Evolutionary conservation across 1,140 invertebrate genomes (phyloP).

Genomic region (Drosophila baimaii): DNA sequence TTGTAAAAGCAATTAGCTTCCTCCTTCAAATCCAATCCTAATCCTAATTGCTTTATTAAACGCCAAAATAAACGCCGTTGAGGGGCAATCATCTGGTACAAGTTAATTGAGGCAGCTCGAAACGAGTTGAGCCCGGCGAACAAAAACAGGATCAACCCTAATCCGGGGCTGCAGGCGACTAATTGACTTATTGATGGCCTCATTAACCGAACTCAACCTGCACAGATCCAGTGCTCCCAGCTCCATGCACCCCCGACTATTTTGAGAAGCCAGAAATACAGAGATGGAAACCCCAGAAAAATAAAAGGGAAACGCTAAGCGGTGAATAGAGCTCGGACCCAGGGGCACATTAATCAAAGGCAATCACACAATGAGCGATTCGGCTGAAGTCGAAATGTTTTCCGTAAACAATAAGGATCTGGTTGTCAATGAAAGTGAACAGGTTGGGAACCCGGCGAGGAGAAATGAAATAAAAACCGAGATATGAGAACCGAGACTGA

Average conservation of each 20-base stretch:
- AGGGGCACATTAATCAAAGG: conserved; percentile 75
- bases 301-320: conserved; percentile 44
- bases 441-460: conserved; percentile 36
- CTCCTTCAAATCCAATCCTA: neutral
- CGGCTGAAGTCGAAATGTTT: conserved; percentile 70
- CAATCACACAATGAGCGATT: conserved; percentile 64
- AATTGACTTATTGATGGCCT: conserved; percentile 79
- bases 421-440: conserved; percentile 75
- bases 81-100: conserved; percentile 21
- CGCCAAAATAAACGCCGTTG: neutral
- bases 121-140: conserved; percentile 29
- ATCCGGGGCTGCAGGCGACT: conserved; percentile 55
- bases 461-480: conserved; percentile 3
- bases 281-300: conserved; percentile 28
- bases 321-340: conserved; percentile 31
- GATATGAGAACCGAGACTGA: conserved; percentile 3
- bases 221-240: conserved; percentile 27
- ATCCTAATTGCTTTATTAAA: conserved; percentile 27
- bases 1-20: neutral
- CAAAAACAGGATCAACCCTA: conserved; percentile 44
- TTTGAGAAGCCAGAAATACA: conserved; percentile 9
- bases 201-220: conserved; percentile 66
- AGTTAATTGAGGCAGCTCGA: conserved; percentile 33
- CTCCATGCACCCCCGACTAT: neutral
- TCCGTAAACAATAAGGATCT: conserved; percentile 64